Base-by-base conservation (phyloP, 2,888 invertebrate genomes). In the Cantharis flavilabris region DNA sequence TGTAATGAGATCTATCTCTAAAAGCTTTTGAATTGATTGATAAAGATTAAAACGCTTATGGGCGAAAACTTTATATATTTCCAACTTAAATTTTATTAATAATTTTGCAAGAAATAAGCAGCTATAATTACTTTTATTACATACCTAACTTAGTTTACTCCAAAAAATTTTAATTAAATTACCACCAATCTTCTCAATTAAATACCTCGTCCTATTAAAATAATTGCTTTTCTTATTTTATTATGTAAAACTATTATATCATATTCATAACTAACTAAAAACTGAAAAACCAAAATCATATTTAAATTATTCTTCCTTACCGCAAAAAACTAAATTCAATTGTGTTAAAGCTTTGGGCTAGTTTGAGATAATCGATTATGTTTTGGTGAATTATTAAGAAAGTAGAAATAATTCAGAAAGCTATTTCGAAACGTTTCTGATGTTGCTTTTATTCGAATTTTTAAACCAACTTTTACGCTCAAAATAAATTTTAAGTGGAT, bases 1-100 rank as follows among this genome's bases (percentile, higher is more conserved):
- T 70, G 23, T 75, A 75, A 75, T 75, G 75, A 75, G 69, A 20
- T 73, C 69, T 62, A 20, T 73, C 69, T 62, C 28, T 33, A 16
- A 70, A 28, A 33, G 69, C 62, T 70, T 69, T 73, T 73, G 64
- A 73, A 73, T 14, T 69, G 69, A 63, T 63, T 73, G 63, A 73
- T 63, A 73, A 73, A 49, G 49, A 49, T 49, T 72, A 72, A 72
- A 49, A 62, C 16, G 49, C 67, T 71, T 64, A 28, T 64, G 28
- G n/a, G 49, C 49, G 49, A 49, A 49, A 49, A 49, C 49, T 49
- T 49, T 49, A 49, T n/a, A 49, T 49, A 49, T 49, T 49, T 49
- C n/a, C n/a, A 49, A n/a, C 49, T n/a, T 49, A 49, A 49, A 49
- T 49, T n/a, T 49, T 49, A 49, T n/a, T 49, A 49, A 49, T 49